phyloP scores from a whole-genome alignment of 2,113 vertebrate species.

The Calyptommatus sinebrachiatus region DNA sequence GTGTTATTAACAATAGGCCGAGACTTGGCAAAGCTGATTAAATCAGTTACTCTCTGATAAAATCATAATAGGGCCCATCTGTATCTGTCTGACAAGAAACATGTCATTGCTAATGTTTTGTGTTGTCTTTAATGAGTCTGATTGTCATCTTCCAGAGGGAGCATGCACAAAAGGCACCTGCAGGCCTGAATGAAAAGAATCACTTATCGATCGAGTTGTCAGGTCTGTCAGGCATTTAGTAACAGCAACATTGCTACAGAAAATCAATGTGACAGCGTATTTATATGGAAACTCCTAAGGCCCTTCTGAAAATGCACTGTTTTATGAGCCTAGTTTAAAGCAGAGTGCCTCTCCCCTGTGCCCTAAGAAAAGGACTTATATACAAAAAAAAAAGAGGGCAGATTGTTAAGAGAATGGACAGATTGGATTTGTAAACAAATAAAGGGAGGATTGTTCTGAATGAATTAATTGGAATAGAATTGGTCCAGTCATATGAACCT shows the following conservation, averaged over 20 bases:
- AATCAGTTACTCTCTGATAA: constrained; percentile 59
- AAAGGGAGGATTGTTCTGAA: not conserved
- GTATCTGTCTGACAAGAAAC: constrained; percentile 59
- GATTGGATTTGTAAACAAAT: not conserved
- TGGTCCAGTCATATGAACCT: too few species aligned
- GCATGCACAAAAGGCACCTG: constrained; percentile 51
- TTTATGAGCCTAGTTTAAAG: constrained; percentile 21
- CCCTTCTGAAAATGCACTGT: constrained; percentile 42
- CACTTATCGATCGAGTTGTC: constrained; percentile 62
- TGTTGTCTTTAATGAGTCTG: constrained; percentile 65
- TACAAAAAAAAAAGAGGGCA: not conserved
- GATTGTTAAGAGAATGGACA: not conserved
- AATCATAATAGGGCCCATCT: constrained; percentile 50
- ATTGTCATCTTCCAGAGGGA: constrained; percentile 65
- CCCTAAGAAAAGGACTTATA: not conserved
- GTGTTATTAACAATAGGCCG: constrained; percentile 59
- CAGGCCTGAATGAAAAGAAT: constrained; percentile 50
- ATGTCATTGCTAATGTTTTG: constrained; percentile 56
- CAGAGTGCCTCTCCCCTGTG: not conserved
- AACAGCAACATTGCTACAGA: constrained; percentile 55
- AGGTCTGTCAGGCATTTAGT: constrained; percentile 41
- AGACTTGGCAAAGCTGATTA: constrained; percentile 55
- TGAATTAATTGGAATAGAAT: not conserved
- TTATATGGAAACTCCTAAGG: constrained; percentile 38
- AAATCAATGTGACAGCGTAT: constrained; percentile 63